These are phyloP conservation scores for Astyanax mexicanus DNA, from an alignment of 2,797 vertebrate species.

Conservation along the genomic window DNA sequence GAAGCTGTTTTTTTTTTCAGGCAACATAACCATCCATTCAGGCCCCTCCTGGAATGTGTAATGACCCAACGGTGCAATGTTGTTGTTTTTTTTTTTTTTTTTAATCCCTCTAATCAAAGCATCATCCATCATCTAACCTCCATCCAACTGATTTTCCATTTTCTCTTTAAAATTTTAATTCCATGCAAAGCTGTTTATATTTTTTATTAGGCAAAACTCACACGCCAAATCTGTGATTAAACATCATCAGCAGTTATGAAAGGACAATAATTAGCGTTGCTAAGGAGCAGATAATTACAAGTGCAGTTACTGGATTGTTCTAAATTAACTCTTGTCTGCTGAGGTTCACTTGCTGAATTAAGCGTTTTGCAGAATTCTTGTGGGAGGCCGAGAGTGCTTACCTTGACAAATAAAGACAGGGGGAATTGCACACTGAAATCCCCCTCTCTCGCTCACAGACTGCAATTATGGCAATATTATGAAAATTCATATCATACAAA, in stretches of 20 bases:
- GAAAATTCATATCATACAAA: slow-evolving; percentile 30
- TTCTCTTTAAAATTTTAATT: slow-evolving; percentile 13
- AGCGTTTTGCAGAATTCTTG: slow-evolving; percentile 49
- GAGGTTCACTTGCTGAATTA: slow-evolving; percentile 56
- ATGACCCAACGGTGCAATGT: background rate
- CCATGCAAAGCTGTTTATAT: slow-evolving; percentile 34
- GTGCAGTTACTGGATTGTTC: slow-evolving; percentile 45
- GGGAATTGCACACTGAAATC: slow-evolving; percentile 8
- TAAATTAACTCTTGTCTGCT: slow-evolving; percentile 48
- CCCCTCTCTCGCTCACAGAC: slow-evolving; percentile 2
- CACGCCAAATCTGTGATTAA: slow-evolving; percentile 42
- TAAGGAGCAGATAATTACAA: slow-evolving; percentile 57
- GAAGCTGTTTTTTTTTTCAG: slow-evolving; percentile 1
- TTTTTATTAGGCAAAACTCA: slow-evolving; percentile 14
- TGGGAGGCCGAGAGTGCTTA: slow-evolving; percentile 50
- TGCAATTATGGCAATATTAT: slow-evolving; percentile 38
- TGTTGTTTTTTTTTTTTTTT: too few species aligned
- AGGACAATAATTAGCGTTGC: slow-evolving; percentile 64
- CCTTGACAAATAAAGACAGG: slow-evolving; percentile 50
- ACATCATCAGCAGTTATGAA: slow-evolving; percentile 62
- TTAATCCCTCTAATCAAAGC: slow-evolving; percentile 10
- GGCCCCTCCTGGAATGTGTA: slow-evolving; percentile 2
- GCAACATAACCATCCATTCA: slow-evolving; percentile 21
- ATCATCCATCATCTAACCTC: too few species aligned
- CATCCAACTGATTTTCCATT: slow-evolving; percentile 29